Evolutionary conservation across 2,888 invertebrate genomes (phyloP).

Genomic region (Drosophila affinis): DNA sequence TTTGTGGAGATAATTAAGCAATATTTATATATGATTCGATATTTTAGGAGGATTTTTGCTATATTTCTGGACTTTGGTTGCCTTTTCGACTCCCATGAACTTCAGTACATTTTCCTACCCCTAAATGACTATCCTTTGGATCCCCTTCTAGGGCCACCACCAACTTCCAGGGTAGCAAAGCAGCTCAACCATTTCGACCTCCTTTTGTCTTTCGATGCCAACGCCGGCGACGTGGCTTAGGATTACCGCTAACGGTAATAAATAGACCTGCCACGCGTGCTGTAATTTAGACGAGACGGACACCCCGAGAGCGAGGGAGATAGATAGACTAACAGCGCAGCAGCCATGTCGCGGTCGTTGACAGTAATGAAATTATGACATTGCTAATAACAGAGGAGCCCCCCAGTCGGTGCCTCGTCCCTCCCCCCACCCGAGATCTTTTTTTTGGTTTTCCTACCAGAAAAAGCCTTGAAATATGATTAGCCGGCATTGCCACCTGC

Average conservation of each 20-base stretch:
- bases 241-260: slow-evolving; percentile 77
- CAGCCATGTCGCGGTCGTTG: slow-evolving; percentile 55
- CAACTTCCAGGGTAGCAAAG: neutral
- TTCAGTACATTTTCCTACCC: neutral
- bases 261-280: slow-evolving; percentile 74
- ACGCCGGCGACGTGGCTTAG: slow-evolving; percentile 60
- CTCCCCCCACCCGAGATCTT: neutral
- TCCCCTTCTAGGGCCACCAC: too few species aligned
- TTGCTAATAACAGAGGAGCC: slow-evolving; percentile 67
- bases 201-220: slow-evolving; percentile 62
- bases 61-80: neutral
- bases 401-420: too few species aligned
- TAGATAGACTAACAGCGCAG: slow-evolving; percentile 12
- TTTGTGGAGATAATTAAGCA: neutral
- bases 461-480: slow-evolving; percentile 68
- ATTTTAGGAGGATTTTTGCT: neutral
- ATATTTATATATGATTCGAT: neutral
- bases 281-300: slow-evolving; percentile 62
- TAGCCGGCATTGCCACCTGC: slow-evolving; percentile 69
- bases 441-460: slow-evolving; percentile 7
- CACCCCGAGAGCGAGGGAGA: slow-evolving; percentile 15
- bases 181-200: neutral
- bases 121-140: neutral
- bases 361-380: slow-evolving; percentile 81
- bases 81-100: too few species aligned